Evolutionary conservation across 2,797 vertebrate genomes (phyloP).

Genomic region (Gastrophryne carolinensis): DNA sequence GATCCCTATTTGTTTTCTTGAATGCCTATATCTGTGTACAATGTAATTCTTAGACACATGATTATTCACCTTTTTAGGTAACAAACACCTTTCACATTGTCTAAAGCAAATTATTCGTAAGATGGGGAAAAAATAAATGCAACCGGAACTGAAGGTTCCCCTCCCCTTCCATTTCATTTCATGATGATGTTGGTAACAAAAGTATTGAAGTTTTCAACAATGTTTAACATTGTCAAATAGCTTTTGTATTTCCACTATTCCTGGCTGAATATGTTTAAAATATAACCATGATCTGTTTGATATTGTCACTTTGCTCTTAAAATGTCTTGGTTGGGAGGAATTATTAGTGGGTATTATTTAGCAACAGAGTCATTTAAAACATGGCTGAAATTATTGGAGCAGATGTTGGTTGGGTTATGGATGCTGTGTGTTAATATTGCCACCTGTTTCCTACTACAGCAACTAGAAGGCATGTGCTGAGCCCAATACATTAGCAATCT

Average conservation of each 20-base stretch:
- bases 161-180: not conserved
- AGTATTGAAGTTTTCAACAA: conserved; percentile 68
- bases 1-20: no score
- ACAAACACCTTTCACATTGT: no score
- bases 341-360: conserved; percentile 65
- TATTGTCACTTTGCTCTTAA: conserved; percentile 82
- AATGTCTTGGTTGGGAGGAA: conserved; percentile 80
- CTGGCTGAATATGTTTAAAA: conserved; percentile 70
- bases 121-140: no score
- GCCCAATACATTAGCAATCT: conserved; percentile 57
- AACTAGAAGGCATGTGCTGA: not conserved
- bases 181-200: conserved; percentile 72
- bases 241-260: conserved; percentile 65
- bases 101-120: no score
- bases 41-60: no score
- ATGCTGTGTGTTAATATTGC: conserved; percentile 67
- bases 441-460: conserved; percentile 70
- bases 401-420: conserved; percentile 70
- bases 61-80: no score
- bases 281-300: conserved; percentile 70
- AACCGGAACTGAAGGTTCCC: no score
- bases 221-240: conserved; percentile 62
- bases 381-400: conserved; percentile 67
- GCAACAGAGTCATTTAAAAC: conserved; percentile 76
- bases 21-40: no score